Percentiles rank a stretch among this genome's conserved stretches.
phyloP scores from a whole-genome alignment of 2,113 vertebrate genomes.

The Pseudolaguvia tuberculata region DNA sequence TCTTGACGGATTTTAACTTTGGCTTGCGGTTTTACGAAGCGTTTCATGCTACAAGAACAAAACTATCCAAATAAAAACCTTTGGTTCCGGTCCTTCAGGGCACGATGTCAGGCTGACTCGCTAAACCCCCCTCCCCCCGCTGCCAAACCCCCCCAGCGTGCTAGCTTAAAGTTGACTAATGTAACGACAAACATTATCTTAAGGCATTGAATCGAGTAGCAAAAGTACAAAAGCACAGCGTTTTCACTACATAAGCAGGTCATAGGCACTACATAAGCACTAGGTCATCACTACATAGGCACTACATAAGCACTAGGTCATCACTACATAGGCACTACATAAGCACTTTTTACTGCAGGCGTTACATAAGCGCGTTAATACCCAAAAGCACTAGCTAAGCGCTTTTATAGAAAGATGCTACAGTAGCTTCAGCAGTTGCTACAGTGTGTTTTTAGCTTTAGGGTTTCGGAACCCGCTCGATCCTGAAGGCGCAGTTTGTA shows the following conservation, averaged over 20 bases:
- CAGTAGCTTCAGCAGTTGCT: background rate
- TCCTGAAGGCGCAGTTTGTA: conserved; percentile 20
- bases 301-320: conserved; percentile 6
- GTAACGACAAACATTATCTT: background rate
- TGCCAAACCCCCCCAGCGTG: too few relatives aligned
- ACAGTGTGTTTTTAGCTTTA: background rate
- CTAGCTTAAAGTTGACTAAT: background rate
- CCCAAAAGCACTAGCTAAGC: background rate
- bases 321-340: background rate
- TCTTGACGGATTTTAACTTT: conserved; percentile 26
- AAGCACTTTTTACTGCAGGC: background rate
- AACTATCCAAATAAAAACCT: background rate
- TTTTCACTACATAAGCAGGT: background rate
- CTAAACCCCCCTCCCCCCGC: background rate
- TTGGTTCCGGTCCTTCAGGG: background rate
- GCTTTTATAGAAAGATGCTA: background rate
- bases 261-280: conserved; percentile 1
- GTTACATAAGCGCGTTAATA: background rate
- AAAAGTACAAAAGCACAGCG: conserved; percentile 26
- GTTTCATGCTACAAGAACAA: background rate
- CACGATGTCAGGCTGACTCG: background rate
- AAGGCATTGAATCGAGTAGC: conserved; percentile 16
- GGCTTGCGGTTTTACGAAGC: conserved; percentile 11
- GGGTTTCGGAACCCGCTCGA: background rate
- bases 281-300: background rate